Evolutionary conservation across 2,113 vertebrate species (phyloP), one percentile per base, ranked within the genome.

Genomic region (Pachyramphus minor): DNA sequence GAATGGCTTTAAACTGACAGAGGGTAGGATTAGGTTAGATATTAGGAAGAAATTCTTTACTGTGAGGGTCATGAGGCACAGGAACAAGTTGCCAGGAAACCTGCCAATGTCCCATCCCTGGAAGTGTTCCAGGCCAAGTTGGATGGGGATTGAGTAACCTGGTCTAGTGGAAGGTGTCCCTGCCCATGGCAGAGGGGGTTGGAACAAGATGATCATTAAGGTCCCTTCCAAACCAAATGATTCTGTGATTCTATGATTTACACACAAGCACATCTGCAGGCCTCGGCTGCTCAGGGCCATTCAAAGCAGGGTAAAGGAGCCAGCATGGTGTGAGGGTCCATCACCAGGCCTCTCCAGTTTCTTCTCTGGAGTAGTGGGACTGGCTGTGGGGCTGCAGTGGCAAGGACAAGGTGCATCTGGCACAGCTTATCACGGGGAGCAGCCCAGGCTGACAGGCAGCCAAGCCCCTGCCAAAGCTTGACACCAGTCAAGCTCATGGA

Each of bases 321-420:
- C 19, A 16, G 15, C 0, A 1, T 20, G 14, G 12, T 1, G 1
- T 58, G 25, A 35, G 35, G 11, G 13, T 69, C n/a, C 5, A 0
- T 20, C 79, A 31, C 11, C 4, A 1, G 17, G 25, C 42, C 18
- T 23, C 63, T 62, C 15, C 1, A 1, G 25, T 69, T 83, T 63
- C 41, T 42, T 14, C 47, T 22, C 1, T 1, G 20, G 47, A 68
- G 24, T 3, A 1, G 22, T 24, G 17, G 14, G 39, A 42, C 16
- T 11, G 3, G 13, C 41, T 25, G 14, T 3, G 8, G 42, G 23
- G 33, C 28, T 25, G 10, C 31, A 33, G 52, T 4, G 3, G 64
- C 5, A 5, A 52, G 58, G 33, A 58, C 1, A 0, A 8, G 8
- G 39, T 53, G 14, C 53, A 28, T 20, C 45, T 53, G 59, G 14